phyloP scores from a whole-genome alignment of 2,113 vertebrate species.

The Rhinichthys klamathensis region DNA sequence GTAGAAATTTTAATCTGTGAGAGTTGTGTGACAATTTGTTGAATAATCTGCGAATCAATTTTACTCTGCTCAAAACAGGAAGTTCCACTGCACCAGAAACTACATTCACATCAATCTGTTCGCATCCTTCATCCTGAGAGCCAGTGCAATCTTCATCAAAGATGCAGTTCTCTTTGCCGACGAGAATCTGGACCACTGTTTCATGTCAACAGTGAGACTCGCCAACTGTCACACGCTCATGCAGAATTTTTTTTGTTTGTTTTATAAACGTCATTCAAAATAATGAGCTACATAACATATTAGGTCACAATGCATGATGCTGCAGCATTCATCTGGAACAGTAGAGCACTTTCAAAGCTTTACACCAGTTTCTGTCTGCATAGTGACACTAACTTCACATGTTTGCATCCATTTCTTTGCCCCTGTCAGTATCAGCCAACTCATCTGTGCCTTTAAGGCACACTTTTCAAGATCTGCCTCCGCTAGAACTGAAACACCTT shows the following conservation, averaged over 20 bases:
- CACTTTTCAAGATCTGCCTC: slow-evolving; percentile 35
- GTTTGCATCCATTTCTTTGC: neutral
- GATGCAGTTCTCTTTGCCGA: slow-evolving; percentile 82
- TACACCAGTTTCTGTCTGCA: neutral
- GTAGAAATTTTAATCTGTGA: neutral
- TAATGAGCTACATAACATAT: neutral
- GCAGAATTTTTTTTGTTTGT: neutral
- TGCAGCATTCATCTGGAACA: neutral
- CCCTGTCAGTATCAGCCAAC: slow-evolving; percentile 1
- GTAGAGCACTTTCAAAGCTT: neutral
- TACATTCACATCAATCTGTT: slow-evolving; percentile 91
- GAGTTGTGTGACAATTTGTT: neutral
- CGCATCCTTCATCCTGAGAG: slow-evolving; percentile 83
- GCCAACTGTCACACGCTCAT: neutral
- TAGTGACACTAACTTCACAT: neutral
- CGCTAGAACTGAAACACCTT: slow-evolving; percentile 8
- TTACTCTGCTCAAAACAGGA: slow-evolving; percentile 66
- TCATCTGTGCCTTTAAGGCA: slow-evolving; percentile 13
- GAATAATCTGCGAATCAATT: neutral
- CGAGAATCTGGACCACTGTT: slow-evolving; percentile 81
- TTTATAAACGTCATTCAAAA: neutral
- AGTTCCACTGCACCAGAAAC: slow-evolving; percentile 88
- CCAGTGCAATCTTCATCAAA: slow-evolving; percentile 82
- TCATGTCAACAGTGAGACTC: slow-evolving; percentile 78
- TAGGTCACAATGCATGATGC: neutral